phyloP scores from a whole-genome alignment of 2,888 invertebrate genomes.

The Napeogenes inachia region DNA sequence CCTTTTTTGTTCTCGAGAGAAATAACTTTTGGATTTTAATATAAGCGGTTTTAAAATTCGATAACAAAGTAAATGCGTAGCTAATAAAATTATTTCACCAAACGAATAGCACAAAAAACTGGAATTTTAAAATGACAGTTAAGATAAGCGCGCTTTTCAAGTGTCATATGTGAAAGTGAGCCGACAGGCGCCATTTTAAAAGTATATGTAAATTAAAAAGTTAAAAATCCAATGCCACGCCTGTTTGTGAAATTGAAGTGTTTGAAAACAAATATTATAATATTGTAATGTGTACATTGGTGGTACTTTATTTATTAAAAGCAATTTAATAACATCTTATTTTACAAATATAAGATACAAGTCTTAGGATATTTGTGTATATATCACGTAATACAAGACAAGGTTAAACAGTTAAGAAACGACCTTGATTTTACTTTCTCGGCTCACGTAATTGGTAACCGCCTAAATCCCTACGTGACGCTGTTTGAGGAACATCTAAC shows the following conservation, averaged over 20 bases:
- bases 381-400: slow-evolving; percentile 21
- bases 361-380: slow-evolving; percentile 13
- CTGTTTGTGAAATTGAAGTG: background rate
- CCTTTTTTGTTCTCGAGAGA: slow-evolving; percentile 35
- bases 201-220: slow-evolving; percentile 17
- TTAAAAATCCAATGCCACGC: background rate
- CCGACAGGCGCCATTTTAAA: slow-evolving; percentile 24
- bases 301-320: too few relatives aligned
- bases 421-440: slow-evolving; percentile 31
- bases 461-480: slow-evolving; percentile 27
- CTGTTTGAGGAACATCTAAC: slow-evolving; percentile 22
- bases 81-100: slow-evolving; percentile 14
- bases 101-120: slow-evolving; percentile 25
- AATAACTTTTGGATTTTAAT: slow-evolving; percentile 17
- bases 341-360: background rate
- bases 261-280: too few relatives aligned
- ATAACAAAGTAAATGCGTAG: background rate
- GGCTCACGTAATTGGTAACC: slow-evolving; percentile 27
- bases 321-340: too few relatives aligned
- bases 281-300: too few relatives aligned
- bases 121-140: slow-evolving; percentile 35
- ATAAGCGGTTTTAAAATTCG: background rate
- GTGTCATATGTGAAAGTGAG: slow-evolving; percentile 27
- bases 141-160: slow-evolving; percentile 40
- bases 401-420: slow-evolving; percentile 27